Percentiles rank a stretch among this genome's conserved stretches.
phyloP scores from a whole-genome alignment of 1,140 invertebrate species.

The Hylaeus volcanicus region DNA sequence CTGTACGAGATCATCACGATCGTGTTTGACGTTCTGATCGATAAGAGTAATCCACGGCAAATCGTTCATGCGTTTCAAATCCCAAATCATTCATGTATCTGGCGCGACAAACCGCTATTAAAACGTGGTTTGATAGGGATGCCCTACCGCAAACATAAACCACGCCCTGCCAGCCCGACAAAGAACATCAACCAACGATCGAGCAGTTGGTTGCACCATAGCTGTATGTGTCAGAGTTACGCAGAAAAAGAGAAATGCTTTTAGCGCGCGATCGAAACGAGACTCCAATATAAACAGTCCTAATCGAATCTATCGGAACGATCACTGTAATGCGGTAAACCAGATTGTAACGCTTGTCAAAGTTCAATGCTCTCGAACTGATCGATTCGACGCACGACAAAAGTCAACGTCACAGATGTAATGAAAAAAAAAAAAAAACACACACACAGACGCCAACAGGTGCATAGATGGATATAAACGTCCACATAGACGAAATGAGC shows the following conservation, averaged over 20 bases:
- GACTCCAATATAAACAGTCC: background rate
- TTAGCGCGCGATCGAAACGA: slow-evolving; percentile 15
- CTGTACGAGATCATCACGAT: background rate
- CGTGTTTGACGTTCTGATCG: slow-evolving; percentile 23
- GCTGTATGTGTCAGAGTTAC: background rate
- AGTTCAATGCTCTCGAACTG: background rate
- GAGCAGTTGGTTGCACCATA: background rate
- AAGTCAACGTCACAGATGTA: background rate
- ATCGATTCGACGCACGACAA: slow-evolving; percentile 19
- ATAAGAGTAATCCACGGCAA: slow-evolving; percentile 29
- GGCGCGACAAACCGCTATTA: slow-evolving; percentile 30
- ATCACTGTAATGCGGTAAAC: background rate
- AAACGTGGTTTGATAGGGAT: slow-evolving; percentile 21
- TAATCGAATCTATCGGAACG: background rate
- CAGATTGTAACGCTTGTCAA: slow-evolving; percentile 8
- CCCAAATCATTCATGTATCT: slow-evolving; percentile 14
- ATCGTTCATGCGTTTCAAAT: slow-evolving; percentile 10
- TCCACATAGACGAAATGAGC: background rate
- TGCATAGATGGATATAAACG: too few relatives aligned
- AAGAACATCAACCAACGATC: slow-evolving; percentile 1
- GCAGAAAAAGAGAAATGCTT: slow-evolving; percentile 15
- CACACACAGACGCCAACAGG: too few relatives aligned
- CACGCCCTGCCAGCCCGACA: background rate
- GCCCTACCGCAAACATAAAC: slow-evolving; percentile 11
- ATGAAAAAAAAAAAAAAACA: background rate